Evolutionary conservation across 2,797 vertebrate species (phyloP).

Genomic region (Rachycentron canadum): DNA sequence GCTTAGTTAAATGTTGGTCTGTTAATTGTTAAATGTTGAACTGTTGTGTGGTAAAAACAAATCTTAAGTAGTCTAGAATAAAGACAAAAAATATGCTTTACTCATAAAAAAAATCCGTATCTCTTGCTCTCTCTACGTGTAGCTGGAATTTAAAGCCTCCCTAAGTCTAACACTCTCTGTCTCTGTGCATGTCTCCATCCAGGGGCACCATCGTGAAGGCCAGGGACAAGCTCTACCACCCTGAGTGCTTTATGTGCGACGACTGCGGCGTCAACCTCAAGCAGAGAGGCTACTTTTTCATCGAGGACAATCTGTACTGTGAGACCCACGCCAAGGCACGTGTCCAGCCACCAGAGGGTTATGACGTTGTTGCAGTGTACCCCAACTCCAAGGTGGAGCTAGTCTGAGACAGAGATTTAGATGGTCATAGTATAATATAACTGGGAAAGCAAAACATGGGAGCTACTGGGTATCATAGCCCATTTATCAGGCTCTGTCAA

Average conservation of each 20-base stretch:
- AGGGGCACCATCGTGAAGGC: slow-evolving; percentile 98
- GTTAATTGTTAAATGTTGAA: neutral
- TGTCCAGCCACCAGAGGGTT: slow-evolving; percentile 96
- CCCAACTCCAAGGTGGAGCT: slow-evolving; percentile 98
- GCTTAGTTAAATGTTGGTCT: neutral
- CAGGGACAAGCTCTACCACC: slow-evolving; percentile 97
- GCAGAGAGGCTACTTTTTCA: slow-evolving; percentile 96
- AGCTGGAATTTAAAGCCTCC: neutral
- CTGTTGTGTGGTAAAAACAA: too few relatives aligned
- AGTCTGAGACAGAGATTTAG: slow-evolving; percentile 80
- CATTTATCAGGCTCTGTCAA: slow-evolving; percentile 51
- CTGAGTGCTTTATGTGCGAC: slow-evolving; percentile 95
- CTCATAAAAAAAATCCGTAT: too few relatives aligned
- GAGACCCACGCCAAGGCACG: slow-evolving; percentile 96
- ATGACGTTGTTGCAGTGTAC: slow-evolving; percentile 97
- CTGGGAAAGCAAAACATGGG: slow-evolving; percentile 35
- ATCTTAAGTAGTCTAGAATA: too few relatives aligned
- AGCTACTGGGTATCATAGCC: slow-evolving; percentile 39
- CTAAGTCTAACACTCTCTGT: neutral
- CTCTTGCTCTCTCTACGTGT: too few relatives aligned
- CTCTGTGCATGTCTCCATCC: slow-evolving; percentile 18
- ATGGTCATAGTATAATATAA: slow-evolving; percentile 15
- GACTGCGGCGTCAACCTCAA: slow-evolving; percentile 96
- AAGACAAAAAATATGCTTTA: too few relatives aligned
- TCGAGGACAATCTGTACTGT: slow-evolving; percentile 97